A percentile compares a stretch with the other conserved stretches of the same genome.
phyloP scores from a whole-genome alignment of 2,888 invertebrate species.

The Tachystola acroxantha region DNA sequence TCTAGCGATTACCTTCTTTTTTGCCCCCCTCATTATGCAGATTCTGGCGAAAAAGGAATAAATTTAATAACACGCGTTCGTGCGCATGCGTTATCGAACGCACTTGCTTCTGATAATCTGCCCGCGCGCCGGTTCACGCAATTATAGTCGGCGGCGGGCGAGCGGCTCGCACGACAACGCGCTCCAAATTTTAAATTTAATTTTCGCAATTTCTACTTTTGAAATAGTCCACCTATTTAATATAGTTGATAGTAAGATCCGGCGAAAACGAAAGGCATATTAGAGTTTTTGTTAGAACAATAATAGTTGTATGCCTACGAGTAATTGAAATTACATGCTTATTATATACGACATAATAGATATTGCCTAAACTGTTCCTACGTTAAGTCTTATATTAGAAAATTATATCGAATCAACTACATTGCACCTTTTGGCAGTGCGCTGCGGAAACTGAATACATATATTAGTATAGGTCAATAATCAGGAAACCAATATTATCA shows the following conservation, averaged over 20 bases:
- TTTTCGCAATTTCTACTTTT: constrained; percentile 44
- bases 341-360: constrained; percentile 47
- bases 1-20: constrained; percentile 72
- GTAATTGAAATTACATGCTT: constrained; percentile 64
- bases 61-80: constrained; percentile 77
- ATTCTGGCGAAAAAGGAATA: constrained; percentile 76
- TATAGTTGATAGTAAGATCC: constrained; percentile 60
- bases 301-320: constrained; percentile 14
- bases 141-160: constrained; percentile 45
- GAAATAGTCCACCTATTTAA: constrained; percentile 36
- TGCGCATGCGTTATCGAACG: constrained; percentile 75
- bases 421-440: no score
- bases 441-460: no score
- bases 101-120: constrained; percentile 77
- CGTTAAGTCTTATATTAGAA: no score
- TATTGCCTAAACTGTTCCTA: constrained; percentile 22
- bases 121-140: constrained; percentile 56
- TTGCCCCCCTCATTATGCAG: constrained; percentile 75
- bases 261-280: constrained; percentile 44
- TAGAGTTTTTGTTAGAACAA: constrained; percentile 38
- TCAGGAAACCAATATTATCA: no score
- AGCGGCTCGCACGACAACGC: constrained; percentile 21
- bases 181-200: constrained; percentile 43
- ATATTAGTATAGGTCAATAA: no score
- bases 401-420: no score